Base-by-base conservation (phyloP, 2,113 vertebrate species). In the Oenanthe oenanthe region DNA sequence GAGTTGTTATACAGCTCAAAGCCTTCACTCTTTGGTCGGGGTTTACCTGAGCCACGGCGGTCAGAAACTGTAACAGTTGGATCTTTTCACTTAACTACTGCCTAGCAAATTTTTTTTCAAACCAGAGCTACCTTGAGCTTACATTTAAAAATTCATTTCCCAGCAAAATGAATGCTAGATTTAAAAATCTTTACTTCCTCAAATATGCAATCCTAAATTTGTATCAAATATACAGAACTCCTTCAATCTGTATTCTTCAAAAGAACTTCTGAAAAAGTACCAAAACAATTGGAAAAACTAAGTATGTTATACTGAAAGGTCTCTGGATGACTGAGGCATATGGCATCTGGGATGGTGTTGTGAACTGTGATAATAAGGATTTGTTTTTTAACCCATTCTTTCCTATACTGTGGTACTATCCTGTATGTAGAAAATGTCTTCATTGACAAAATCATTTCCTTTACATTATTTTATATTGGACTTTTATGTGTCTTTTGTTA, bases 1-100 rank as follows among this genome's bases (percentile, higher is more conserved):
- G 99, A 98, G 97, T 96, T 99, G 77, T 98, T 99, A 71, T 99
- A 99, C 67, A 99, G 97, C 97, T 99, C 99, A 45, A 99, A 99
- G 38, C 99, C 99, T 97, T 99, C 99, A 45, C 99, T 99, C 98
- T 99, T 99, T 88, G 99, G 99, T 95, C 99, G 98, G 73, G 98
- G 96, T 94, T 99, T 99, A 70, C 99, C 99, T 95, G 99, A 99
- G 94, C 99, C 99, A 47, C 98, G 98, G 43, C 98, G 98, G 96
- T 99, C 99, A 85, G 98, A 98, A 22, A 99, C 98, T 99, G 97
- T 93, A 97, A 77, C 38, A 95, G 74, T 88, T 60, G 93, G 29
- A 66, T 88, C 89, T 66, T 91, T 80, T 85, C 58, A 38, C 80
- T 77, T 68, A 91, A 77, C 88, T 76, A 43, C 42, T 34, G 12